Evolutionary conservation across 2,113 vertebrate genomes (phyloP), one percentile per base, ranked within the genome.

Genomic region (Pituophis catenifer): DNA sequence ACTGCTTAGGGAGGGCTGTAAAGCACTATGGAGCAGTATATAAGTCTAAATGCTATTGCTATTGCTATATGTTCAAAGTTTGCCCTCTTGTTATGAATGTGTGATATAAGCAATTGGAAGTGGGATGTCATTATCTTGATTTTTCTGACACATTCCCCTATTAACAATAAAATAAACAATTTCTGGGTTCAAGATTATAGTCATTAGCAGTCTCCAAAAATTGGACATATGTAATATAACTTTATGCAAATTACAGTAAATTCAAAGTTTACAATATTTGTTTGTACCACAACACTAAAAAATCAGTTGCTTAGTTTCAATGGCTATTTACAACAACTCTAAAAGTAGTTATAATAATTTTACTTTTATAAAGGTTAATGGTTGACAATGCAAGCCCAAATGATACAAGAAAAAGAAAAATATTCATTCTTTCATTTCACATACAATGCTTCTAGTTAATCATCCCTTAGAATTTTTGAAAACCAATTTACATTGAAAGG

Each of bases 351-450:
- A 86, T 52, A 92, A 54, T 26, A 23, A 65, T 88, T 23, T 65
- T 92, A 53, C 53, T 86, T 88, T 50, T 33, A 65, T 58, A 88
- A 65, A 92, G 91, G 91, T 92, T 92, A 92, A 92, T 88, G 86
- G 12, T 33, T 50, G 58, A 65, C 21, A 23, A 92, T 54, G 19
- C 3, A 65, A 92, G 70, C 54, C n/a, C 12, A 29, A 88, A 50
- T 70, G n/a, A 70, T 54, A 44, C 48, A 88, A 92, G 57, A 92
- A 70, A 70, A 59, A 92, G 48, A 65, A 21, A 91, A 91, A 91
- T 62, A 92, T 24, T 87, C 55, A 38, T 70, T 52, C 1, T 92
- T 65, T 53, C 33, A 88, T n/a, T 88, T 53, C 88, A 59, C 33
- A 59, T 1, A 26, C 29, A 62, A 38, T 92, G 57, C 50, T 62